Base-by-base conservation (phyloP, 2,797 vertebrate genomes). In the Silurus lanzhouensis region DNA sequence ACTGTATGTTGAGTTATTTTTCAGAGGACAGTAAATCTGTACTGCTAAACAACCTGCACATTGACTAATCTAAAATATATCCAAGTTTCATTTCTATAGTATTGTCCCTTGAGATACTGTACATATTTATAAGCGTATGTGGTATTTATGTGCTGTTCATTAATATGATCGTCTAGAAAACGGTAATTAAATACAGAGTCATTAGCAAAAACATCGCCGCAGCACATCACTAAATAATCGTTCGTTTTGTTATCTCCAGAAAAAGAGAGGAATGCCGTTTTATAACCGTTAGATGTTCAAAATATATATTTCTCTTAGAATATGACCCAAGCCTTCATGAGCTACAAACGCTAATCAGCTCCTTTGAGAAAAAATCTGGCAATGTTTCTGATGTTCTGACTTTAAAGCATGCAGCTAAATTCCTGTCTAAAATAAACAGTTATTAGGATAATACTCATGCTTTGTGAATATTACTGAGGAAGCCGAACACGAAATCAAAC, bases 341-440 rank as follows among this genome's bases (percentile, higher is more conserved):
- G 75, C 85, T 83, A 81, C 83, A 81, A 83, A 63, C 25, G 17
- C 83, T 88, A 87, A 87, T 87, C 84, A 84, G 58, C 74, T 79
- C 84, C 77, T 87, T 82, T 78, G 86, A 87, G 86, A 84, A 61
- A 64, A 12, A 6, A 88, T 68, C 27, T 61, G 63, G n/a, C 71
- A 74, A 27, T 19, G 79, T 74, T 85, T 87, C 66, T 86, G 71
- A 81, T 75, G 60, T 57, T 63, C 31, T 64, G 22, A 70, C 58
- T 78, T 57, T 74, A 61, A 83, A 83, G 77, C 14, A 3, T 15
- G 52, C 58, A 80, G 68, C 78, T 80, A 84, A 88, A 77, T 85
- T 78, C 52, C 67, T 22, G 79, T 88, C 64, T 25, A 75, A 64
- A 85, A 85, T 76, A 81, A 64, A 64, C 52, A 25, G 5, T 13